A percentile compares a stretch with the other conserved stretches of the same genome.
These are phyloP conservation scores for Camponotus vicinus DNA, from an alignment of 1,140 invertebrate genomes.

Conservation along the genomic window DNA sequence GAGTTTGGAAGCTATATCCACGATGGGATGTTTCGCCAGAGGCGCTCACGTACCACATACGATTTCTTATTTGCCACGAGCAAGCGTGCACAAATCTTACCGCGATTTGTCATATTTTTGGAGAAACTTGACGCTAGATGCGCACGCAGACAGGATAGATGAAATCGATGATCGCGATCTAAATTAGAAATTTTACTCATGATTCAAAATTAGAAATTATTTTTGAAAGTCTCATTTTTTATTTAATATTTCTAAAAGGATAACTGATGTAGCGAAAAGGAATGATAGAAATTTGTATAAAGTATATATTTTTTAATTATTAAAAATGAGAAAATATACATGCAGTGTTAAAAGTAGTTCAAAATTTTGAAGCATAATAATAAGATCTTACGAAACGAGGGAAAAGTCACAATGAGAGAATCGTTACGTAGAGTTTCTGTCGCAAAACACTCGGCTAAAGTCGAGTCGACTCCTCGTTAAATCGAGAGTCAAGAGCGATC, in stretches of 20 bases:
- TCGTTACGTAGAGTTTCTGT: not conserved
- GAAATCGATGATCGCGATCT: not conserved
- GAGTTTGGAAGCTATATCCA: conserved; percentile 62
- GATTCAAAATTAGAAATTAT: not conserved
- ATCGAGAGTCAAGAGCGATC: conserved; percentile 51
- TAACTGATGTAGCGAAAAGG: not conserved
- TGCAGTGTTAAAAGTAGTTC: too few relatives aligned
- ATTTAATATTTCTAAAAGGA: not conserved
- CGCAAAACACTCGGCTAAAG: not conserved
- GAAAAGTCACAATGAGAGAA: not conserved
- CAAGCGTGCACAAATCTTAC: conserved; percentile 41
- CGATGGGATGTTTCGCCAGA: conserved; percentile 65
- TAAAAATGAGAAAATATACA: not conserved
- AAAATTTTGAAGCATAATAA: not conserved
- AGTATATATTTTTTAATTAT: not conserved
- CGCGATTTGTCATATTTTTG: conserved; percentile 45
- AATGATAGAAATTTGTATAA: not conserved
- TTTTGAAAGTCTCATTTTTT: not conserved
- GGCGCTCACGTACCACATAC: conserved; percentile 57
- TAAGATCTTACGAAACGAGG: not conserved
- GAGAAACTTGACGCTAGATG: not conserved
- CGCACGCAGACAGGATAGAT: not conserved
- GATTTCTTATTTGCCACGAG: conserved; percentile 58
- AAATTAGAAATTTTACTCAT: not conserved
- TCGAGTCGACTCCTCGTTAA: conserved; percentile 46